phyloP scores from a whole-genome alignment of 2,113 vertebrate species.

The Cebidichthys violaceus region DNA sequence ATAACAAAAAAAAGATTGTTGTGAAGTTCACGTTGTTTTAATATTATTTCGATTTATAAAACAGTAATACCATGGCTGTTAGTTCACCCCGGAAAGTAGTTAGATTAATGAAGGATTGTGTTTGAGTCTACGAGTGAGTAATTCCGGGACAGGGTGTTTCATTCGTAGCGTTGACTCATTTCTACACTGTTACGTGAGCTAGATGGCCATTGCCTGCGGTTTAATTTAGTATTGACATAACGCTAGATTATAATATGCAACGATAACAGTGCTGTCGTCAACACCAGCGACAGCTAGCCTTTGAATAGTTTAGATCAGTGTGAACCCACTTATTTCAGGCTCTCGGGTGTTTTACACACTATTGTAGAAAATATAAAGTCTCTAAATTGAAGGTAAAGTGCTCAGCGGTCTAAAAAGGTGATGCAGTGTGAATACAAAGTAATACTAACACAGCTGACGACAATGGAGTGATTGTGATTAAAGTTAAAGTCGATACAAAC shows the following conservation, averaged over 20 bases:
- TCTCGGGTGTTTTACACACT: background rate
- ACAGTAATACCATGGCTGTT: rapidly evolving
- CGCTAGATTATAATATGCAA: background rate
- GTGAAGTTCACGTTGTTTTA: background rate
- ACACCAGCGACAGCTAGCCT: background rate
- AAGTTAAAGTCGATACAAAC: conserved; percentile 3
- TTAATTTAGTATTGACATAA: rapidly evolving
- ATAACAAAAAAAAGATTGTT: background rate
- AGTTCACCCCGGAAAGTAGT: conserved; percentile 10
- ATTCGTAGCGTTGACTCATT: background rate
- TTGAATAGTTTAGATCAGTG: background rate
- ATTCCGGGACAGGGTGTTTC: conserved; percentile 15
- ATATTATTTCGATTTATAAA: rapidly evolving
- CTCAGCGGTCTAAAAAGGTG: too few relatives aligned
- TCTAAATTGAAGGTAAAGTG: background rate
- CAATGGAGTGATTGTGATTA: background rate
- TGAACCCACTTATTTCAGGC: background rate
- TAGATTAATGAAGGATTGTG: background rate
- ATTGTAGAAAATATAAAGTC: background rate
- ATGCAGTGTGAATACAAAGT: background rate
- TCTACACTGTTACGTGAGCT: background rate
- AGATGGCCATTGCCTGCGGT: background rate
- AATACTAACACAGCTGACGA: background rate
- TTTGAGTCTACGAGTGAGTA: background rate
- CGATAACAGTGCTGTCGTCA: too few relatives aligned